These are phyloP conservation scores for Tachysurus vachellii DNA, from an alignment of 2,113 vertebrate species.

Conservation along the genomic window DNA sequence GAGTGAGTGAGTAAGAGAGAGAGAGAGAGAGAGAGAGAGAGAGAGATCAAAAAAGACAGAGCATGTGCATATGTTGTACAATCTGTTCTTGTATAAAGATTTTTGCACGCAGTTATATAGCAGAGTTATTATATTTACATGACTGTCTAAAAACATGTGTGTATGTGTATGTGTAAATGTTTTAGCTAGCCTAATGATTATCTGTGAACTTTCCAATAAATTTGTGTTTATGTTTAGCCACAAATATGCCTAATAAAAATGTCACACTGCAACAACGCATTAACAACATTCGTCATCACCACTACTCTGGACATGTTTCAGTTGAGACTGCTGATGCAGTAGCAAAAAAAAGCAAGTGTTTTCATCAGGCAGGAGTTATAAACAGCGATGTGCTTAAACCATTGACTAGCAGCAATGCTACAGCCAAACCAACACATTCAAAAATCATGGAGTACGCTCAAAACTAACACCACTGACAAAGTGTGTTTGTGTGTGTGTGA, in stretches of 20 bases:
- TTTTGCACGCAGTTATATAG: not conserved
- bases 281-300: conserved; percentile 18
- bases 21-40: conserved; percentile 18
- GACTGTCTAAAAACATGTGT: not conserved
- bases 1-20: not conserved
- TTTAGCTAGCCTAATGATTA: not conserved
- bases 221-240: conserved; percentile 35
- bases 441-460: conserved; percentile 70
- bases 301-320: conserved; percentile 56
- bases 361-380: conserved; percentile 77
- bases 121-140: not conserved
- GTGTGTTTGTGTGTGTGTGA: conserved; percentile 39
- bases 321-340: conserved; percentile 66
- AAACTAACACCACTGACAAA: conserved; percentile 62
- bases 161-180: conserved; percentile 35
- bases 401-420: conserved; percentile 67
- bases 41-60: conserved; percentile 1
- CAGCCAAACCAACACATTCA: conserved; percentile 61
- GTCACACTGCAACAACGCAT: conserved; percentile 19
- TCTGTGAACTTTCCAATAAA: conserved; percentile 29
- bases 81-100: conserved; percentile 9
- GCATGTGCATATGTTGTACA: conserved; percentile 29
- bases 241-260: conserved; percentile 42
- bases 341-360: conserved; percentile 74
- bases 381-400: conserved; percentile 74